Base-by-base conservation (phyloP, 2,797 vertebrate genomes). In the Phalloptychus januarius region DNA sequence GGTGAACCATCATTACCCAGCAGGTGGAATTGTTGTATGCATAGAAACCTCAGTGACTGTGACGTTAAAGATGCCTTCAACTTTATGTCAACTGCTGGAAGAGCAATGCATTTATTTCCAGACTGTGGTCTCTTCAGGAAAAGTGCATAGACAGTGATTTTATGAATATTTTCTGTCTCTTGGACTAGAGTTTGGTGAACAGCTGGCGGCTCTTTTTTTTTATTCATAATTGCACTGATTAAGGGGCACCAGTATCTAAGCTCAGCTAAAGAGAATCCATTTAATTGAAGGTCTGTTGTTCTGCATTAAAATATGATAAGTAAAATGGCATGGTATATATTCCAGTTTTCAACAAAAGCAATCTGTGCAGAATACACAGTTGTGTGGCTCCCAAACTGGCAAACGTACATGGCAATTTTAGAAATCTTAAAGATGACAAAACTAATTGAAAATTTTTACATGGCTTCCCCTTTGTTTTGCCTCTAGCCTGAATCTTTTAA, bases 131-230 rank as follows among this genome's bases (percentile, higher is more conserved):
- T 74, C 7, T 11, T 67, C 20, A 74, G 61, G 71, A 72, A 80
- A 69, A 75, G 45, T 54, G 44, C 38, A 82, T 72, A 40, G 65
- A 85, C 77, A 79, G 79, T 83, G 54, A 92, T 65, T 81, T 75
- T 33, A 50, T 70, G 58, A 85, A 42, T 65, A 71, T 65, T 79
- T 88, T 71, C 63, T 77, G 44, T 67, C 76, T 88, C 69, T 83
- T 92, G 89, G 89, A 89, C 81, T 77, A 40, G 75, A 48, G 76
- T 72, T 75, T 31, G 71, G 76, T 76, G 72, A 73, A 42, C 88
- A 92, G 88, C 88, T 90, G 88, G 89, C 74, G 52, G 11, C 82
- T 61, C 81, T 87, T 81, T 72, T 88, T 70, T 82, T 84, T 88
- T 74, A 83, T 90, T 89, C 79, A 85, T 79, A 78, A 77, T 85